Conservation (phyloP, 2,888 invertebrate species). For the Ichneumon xanthorius region DNA sequence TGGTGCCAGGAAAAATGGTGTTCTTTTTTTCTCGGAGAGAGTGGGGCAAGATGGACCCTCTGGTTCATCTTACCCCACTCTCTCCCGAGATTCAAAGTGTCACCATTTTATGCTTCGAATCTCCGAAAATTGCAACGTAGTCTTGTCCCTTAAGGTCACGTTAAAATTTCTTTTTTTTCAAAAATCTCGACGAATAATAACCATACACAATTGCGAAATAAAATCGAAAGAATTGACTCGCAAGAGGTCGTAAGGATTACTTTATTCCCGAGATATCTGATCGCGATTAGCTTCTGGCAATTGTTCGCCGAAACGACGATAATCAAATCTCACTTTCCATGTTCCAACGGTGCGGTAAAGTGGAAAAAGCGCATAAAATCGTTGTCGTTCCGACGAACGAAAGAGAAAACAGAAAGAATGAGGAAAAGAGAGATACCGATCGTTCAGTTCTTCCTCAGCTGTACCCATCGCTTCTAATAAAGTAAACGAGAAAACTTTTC, state of each 20-base stretch:
- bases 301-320: conserved; percentile 16
- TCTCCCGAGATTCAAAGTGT: too few species aligned
- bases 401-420: conserved; percentile 49
- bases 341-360: conserved; percentile 2
- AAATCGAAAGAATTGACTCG: neutral
- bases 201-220: neutral
- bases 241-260: neutral
- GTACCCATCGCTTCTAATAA: conserved; percentile 42
- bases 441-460: conserved; percentile 15
- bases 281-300: neutral
- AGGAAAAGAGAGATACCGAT: conserved; percentile 50
- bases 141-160: too few species aligned
- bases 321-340: conserved; percentile 41
- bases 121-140: too few species aligned
- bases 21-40: too few species aligned
- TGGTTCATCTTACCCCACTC: too few species aligned
- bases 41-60: too few species aligned
- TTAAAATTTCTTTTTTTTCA: neutral
- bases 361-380: conserved; percentile 36
- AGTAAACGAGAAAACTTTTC: conserved; percentile 66
- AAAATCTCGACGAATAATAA: neutral
- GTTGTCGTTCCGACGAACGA: conserved; percentile 17
- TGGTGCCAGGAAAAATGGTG: too few species aligned
- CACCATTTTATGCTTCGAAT: too few species aligned
- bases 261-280: neutral